Conservation (phyloP, 2,113 vertebrate species). For the Cranoglanis bouderius region DNA sequence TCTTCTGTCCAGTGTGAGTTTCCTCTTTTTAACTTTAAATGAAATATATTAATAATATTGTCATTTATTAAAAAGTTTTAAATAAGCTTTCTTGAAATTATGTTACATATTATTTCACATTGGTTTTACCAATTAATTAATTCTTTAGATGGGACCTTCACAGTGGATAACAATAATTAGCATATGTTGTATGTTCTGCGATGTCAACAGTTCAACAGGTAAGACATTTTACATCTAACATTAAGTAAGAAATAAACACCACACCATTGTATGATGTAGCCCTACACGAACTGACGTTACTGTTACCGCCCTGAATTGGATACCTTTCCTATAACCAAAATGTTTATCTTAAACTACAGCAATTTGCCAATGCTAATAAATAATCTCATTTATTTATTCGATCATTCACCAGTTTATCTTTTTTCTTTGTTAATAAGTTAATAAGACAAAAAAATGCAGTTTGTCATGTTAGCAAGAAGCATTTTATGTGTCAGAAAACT, state of each 20-base stretch:
- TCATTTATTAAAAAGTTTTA: neutral
- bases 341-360: neutral
- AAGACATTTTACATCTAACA: neutral
- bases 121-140: neutral
- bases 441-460: no score
- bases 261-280: neutral
- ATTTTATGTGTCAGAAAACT: neutral
- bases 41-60: neutral
- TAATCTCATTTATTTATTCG: neutral
- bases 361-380: neutral
- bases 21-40: neutral
- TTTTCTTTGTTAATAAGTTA: neutral
- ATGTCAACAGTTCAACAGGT: neutral
- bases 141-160: conserved; percentile 15
- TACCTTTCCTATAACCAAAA: neutral
- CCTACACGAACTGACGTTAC: neutral
- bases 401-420: neutral
- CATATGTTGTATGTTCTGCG: neutral
- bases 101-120: neutral
- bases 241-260: neutral
- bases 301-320: neutral
- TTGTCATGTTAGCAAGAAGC: neutral
- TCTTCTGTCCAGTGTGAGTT: conserved; percentile 13
- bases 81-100: neutral
- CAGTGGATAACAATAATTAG: neutral